Evolutionary conservation across 1,140 invertebrate genomes (phyloP).

Genomic region (Drosophila pseudoobscura): DNA sequence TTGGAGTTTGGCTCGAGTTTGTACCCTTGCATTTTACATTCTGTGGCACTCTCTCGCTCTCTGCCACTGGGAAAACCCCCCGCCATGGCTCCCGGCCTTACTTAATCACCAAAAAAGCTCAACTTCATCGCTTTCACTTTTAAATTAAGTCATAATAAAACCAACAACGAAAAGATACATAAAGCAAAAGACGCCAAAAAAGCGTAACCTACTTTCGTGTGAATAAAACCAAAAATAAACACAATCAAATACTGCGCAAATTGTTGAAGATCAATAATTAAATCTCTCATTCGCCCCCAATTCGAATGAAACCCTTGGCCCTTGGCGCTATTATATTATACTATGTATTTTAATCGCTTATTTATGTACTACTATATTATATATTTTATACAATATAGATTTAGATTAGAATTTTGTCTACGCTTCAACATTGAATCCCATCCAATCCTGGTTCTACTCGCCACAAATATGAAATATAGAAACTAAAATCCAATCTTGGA

Average conservation of each 20-base stretch:
- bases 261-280: constrained; percentile 44
- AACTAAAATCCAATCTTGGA: no score
- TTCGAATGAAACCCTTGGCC: constrained; percentile 11
- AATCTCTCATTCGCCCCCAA: constrained; percentile 19
- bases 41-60: background rate
- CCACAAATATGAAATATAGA: no score
- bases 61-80: constrained; percentile 32
- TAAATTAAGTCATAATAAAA: constrained; percentile 80
- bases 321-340: constrained; percentile 12
- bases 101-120: constrained; percentile 45
- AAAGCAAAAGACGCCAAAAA: constrained; percentile 20
- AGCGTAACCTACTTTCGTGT: constrained; percentile 71
- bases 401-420: no score
- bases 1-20: constrained; percentile 36
- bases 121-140: constrained; percentile 69
- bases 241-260: constrained; percentile 37
- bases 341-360: no score
- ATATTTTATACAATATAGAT: no score
- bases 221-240: constrained; percentile 24
- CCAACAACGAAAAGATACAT: constrained; percentile 15
- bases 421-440: no score
- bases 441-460: no score
- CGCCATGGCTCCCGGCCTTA: constrained; percentile 34
- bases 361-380: no score
- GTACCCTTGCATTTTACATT: constrained; percentile 40